A percentile compares a stretch with the other conserved stretches of the same genome.
phyloP scores from a whole-genome alignment of 2,797 vertebrate species.

The Leptatherina wallacei region DNA sequence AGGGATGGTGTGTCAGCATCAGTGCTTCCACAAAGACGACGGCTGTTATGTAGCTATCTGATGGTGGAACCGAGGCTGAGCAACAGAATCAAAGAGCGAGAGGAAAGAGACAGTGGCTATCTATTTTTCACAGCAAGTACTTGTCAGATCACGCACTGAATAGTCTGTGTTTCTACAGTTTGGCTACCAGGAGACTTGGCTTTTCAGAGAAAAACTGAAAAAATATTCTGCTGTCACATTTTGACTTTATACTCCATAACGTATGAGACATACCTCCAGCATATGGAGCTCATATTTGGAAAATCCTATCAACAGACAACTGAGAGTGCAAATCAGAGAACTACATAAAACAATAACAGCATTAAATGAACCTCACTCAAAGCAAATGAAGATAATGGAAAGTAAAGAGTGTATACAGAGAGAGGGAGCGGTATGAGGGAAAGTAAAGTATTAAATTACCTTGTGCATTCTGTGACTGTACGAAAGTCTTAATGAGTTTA shows the following conservation, averaged over 20 bases:
- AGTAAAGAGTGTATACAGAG: slow-evolving; percentile 1
- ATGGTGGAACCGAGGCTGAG: slow-evolving; percentile 39
- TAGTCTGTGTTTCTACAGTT: slow-evolving; percentile 31
- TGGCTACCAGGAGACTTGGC: slow-evolving; percentile 44
- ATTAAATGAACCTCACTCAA: slow-evolving; percentile 5
- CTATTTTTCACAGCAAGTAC: slow-evolving; percentile 52
- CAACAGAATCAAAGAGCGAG: slow-evolving; percentile 36
- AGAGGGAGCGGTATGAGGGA: not conserved
- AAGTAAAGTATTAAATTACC: slow-evolving; percentile 78
- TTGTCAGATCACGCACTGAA: slow-evolving; percentile 56
- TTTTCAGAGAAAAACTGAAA: slow-evolving; percentile 30
- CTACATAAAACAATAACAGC: slow-evolving; percentile 20
- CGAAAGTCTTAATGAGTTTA: slow-evolving; percentile 97
- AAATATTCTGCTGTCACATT: slow-evolving; percentile 19
- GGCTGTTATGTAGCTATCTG: slow-evolving; percentile 40
- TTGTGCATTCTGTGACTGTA: slow-evolving; percentile 94
- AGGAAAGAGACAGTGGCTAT: slow-evolving; percentile 40
- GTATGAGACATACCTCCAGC: slow-evolving; percentile 31
- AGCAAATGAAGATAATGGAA: slow-evolving; percentile 18
- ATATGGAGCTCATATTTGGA: slow-evolving; percentile 30
- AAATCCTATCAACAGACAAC: slow-evolving; percentile 35
- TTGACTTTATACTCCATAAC: slow-evolving; percentile 41
- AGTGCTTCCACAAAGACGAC: slow-evolving; percentile 33
- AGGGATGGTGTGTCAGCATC: slow-evolving; percentile 56
- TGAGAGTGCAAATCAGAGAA: not conserved